Evolutionary conservation across 2,888 invertebrate genomes (phyloP), one percentile per base, ranked within the genome.

Genomic region (Drosophila longiperda): DNA sequence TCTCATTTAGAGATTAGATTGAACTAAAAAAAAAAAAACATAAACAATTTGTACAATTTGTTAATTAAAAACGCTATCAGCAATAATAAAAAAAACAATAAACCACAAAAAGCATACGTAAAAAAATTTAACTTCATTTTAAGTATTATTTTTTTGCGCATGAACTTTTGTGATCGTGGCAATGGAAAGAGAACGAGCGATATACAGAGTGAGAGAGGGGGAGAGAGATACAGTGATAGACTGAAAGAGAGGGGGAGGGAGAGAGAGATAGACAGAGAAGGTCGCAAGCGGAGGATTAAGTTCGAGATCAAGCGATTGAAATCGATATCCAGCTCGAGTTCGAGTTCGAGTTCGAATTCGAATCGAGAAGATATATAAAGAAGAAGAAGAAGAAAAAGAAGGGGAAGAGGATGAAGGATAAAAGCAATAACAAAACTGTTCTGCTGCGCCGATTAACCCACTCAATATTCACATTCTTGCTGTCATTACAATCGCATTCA

Each of bases 131-230:
- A 54, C 59, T 60, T 77, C 49, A 53, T 15, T 45, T 45, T 7
- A 29, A 29, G 6, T 20, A 12, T 42, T 33, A n/a, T 29, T 3
- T 66, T 40, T 66, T 49, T 80, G 82, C 76, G 63, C 81, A 79
- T 81, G 72, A 80, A 80, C 81, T 70, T 82, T 69, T 73, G 65
- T 74, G 86, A 82, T 85, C 85, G 88, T 85, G 85, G 86, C 86
- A 88, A 83, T 85, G 86, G 82, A 29, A 5, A 40, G 4, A n/a
- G 9, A 1, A 26, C 26, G 2, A 26, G 26, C 26, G 26, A 26
- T 1, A 26, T 26, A 26, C 26, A 26, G 26, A 26, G 26, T 26
- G 26, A 26, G 2, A 17, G 7, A 45, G 26, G 2, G 26, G 8
- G n/a, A 40, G 4, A n/a, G 9, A 1, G n/a, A n/a, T 3, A 17